Percentiles rank a stretch among this genome's conserved stretches.
These are phyloP conservation scores for Hyperopisus bebe DNA, from an alignment of 2,113 vertebrate genomes.

Conservation along the genomic window DNA sequence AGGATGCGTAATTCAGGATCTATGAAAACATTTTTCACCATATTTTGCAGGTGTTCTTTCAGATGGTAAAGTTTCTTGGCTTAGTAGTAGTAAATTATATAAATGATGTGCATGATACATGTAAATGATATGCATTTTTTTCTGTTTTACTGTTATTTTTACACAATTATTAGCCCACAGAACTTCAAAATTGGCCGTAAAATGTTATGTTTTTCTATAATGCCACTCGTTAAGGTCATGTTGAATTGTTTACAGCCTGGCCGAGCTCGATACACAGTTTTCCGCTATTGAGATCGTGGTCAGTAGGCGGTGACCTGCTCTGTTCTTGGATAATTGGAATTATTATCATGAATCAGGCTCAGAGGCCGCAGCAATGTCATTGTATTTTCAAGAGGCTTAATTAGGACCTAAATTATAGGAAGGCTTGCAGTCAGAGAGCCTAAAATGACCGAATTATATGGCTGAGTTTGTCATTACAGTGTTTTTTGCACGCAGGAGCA, in stretches of 20 bases:
- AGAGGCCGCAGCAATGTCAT: constrained; percentile 9
- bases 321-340: constrained; percentile 34
- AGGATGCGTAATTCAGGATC: neutral
- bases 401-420: neutral
- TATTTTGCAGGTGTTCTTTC: neutral
- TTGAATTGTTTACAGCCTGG: neutral
- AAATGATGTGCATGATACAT: neutral
- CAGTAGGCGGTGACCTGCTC: constrained; percentile 23
- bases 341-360: constrained; percentile 23
- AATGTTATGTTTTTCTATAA: neutral
- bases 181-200: neutral
- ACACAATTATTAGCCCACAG: neutral
- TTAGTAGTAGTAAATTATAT: neutral
- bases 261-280: neutral
- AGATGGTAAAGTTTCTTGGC: neutral
- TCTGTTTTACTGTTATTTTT: neutral
- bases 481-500: neutral
- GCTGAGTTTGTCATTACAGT: neutral
- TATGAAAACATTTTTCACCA: neutral
- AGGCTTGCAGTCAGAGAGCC: neutral
- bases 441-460: constrained; percentile 2
- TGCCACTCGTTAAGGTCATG: neutral
- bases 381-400: constrained; percentile 9
- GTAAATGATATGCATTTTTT: neutral
- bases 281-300: neutral